Conservation (phyloP, 1,140 invertebrate genomes). For the Nautilus pompilius region DNA sequence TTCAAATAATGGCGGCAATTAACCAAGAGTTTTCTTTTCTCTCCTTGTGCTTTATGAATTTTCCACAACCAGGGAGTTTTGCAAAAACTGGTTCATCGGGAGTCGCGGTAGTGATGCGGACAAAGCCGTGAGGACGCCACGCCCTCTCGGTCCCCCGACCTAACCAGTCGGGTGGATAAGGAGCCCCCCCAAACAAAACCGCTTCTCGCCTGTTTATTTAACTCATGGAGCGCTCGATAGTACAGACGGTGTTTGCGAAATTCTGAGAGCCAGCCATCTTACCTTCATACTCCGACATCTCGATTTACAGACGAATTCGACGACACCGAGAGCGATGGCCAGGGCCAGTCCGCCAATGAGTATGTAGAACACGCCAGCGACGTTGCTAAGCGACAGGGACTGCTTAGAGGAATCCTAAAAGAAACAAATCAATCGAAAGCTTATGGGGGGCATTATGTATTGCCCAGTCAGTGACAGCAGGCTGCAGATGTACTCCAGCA, state of each 20-base stretch:
- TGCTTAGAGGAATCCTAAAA: conserved; percentile 70
- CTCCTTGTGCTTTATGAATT: too few relatives aligned
- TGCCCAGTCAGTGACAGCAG: too few relatives aligned
- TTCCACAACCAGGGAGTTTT: too few relatives aligned
- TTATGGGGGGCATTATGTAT: too few relatives aligned
- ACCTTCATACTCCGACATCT: conserved; percentile 19
- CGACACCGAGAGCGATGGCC: conserved; percentile 82
- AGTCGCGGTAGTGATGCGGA: not conserved
- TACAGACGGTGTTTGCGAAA: not conserved
- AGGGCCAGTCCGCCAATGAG: conserved; percentile 86
- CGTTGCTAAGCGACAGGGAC: conserved; percentile 91
- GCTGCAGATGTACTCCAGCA: not conserved
- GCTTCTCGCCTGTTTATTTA: too few relatives aligned
- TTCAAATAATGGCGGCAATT: too few relatives aligned
- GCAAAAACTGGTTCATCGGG: too few relatives aligned
- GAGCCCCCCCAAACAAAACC: not conserved
- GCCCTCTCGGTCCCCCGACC: not conserved
- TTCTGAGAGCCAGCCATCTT: too few relatives aligned
- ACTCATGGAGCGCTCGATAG: not conserved
- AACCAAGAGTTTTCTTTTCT: too few relatives aligned
- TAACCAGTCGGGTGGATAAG: too few relatives aligned
- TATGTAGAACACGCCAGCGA: conserved; percentile 98
- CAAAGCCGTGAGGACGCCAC: not conserved
- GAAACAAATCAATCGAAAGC: conserved; percentile 31
- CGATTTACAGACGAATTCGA: conserved; percentile 68